These are phyloP conservation scores for Ichneumoninae sp. DNA, from an alignment of 2,888 invertebrate genomes.

Conservation along the genomic window DNA sequence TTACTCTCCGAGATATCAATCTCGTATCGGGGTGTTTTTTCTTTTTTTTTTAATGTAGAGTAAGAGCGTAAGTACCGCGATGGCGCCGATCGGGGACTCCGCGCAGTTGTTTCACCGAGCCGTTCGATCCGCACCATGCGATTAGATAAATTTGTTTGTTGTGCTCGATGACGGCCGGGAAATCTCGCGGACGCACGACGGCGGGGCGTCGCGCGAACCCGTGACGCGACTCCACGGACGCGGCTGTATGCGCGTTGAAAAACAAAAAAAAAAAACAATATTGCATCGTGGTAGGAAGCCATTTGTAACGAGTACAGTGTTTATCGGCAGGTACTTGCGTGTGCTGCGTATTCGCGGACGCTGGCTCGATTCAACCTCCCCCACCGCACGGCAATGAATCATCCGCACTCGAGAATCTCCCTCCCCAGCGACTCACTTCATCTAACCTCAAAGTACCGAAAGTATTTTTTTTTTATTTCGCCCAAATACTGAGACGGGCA, in stretches of 20 bases:
- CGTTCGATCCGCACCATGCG: constrained; percentile 9
- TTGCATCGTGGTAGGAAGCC: constrained; percentile 61
- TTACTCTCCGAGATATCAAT: constrained; percentile 3
- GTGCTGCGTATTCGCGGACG: constrained; percentile 11
- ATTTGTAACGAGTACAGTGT: constrained; percentile 64
- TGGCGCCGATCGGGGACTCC: background rate
- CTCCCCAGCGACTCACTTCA: background rate
- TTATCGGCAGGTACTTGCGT: constrained; percentile 60
- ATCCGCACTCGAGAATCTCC: constrained; percentile 34
- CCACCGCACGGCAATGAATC: constrained; percentile 44
- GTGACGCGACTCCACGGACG: constrained; percentile 35
- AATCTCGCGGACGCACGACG: background rate
- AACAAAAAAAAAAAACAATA: constrained; percentile 43
- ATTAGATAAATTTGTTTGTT: constrained; percentile 40
- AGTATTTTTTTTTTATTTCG: constrained; percentile 7
- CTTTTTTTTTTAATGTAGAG: background rate
- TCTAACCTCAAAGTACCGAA: constrained; percentile 40
- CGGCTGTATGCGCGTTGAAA: constrained; percentile 30
- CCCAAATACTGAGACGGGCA: background rate
- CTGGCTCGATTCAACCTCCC: constrained; percentile 6
- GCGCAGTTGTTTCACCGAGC: background rate
- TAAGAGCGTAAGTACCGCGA: background rate
- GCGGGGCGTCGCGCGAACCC: constrained; percentile 58
- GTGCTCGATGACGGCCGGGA: constrained; percentile 21
- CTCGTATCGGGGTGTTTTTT: background rate